phyloP scores from a whole-genome alignment of 1,140 invertebrate genomes.

The Brachionus sp. region DNA sequence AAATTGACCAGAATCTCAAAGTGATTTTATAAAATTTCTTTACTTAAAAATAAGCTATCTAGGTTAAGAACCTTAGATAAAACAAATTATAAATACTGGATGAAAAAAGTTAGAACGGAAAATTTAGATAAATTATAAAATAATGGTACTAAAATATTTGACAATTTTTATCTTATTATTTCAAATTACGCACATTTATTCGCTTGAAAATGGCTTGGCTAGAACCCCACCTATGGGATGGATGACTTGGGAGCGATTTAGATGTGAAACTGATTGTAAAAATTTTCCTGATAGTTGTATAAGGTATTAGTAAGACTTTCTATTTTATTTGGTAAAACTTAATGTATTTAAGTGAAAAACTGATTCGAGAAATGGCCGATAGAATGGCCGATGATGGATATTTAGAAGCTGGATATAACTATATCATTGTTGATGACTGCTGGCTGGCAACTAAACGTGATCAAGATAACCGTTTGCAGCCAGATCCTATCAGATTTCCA shows the following conservation, averaged over 20 bases:
- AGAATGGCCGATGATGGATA: conserved; percentile 82
- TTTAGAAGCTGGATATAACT: conserved; percentile 80
- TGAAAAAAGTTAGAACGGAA: not conserved
- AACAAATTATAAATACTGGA: conserved; percentile 4
- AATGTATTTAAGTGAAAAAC: conserved; percentile 69
- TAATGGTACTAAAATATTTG: not conserved
- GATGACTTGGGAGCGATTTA: conserved; percentile 58
- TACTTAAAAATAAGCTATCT: not conserved
- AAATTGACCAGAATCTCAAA: not conserved
- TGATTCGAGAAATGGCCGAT: conserved; percentile 88
- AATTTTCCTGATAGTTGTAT: conserved; percentile 57
- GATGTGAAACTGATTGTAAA: conserved; percentile 56
- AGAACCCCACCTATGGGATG: conserved; percentile 59
- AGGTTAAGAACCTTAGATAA: conserved; percentile 3
- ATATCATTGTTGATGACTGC: conserved; percentile 91
- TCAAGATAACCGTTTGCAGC: conserved; percentile 70
- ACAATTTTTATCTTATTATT: not conserved
- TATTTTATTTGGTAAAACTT: not conserved
- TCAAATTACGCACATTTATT: not conserved
- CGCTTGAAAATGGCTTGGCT: conserved; percentile 57
- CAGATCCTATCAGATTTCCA: conserved; percentile 81
- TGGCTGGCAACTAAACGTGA: conserved; percentile 78
- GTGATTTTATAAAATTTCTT: not conserved
- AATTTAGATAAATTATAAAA: conserved; percentile 19
- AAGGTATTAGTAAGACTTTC: conserved; percentile 49